Evolutionary conservation across 2,797 vertebrate species (phyloP).

Genomic region (Lithobates pipiens): DNA sequence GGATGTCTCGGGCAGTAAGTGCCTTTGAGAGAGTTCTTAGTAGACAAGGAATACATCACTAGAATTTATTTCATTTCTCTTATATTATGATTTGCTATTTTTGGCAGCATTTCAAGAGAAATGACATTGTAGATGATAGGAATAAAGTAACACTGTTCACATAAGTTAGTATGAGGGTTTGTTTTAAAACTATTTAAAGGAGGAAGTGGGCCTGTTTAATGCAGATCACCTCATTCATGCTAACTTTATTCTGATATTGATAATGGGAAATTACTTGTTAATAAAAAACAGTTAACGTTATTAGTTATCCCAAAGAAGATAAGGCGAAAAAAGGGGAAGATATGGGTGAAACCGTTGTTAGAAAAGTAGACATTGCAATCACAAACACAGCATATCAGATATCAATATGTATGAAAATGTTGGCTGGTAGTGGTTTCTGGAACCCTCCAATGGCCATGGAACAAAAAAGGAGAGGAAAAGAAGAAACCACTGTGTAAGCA

Average conservation of each 20-base stretch:
- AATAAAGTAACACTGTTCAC: background rate
- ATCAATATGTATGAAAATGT: too few relatives aligned
- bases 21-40: slow-evolving; percentile 6
- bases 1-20: slow-evolving; percentile 17
- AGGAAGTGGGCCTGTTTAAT: background rate
- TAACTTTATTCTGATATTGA: background rate
- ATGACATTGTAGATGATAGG: background rate
- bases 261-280: too few relatives aligned
- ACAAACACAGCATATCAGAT: too few relatives aligned
- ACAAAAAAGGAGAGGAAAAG: too few relatives aligned
- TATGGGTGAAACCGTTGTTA: too few relatives aligned
- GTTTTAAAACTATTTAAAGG: background rate
- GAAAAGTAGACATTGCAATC: too few relatives aligned
- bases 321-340: too few relatives aligned
- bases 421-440: too few relatives aligned
- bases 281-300: too few relatives aligned
- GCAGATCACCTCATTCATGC: background rate
- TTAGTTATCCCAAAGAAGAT: too few relatives aligned
- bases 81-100: background rate
- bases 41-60: slow-evolving; percentile 7
- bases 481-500: too few relatives aligned
- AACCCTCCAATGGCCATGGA: too few relatives aligned
- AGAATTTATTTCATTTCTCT: background rate
- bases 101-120: background rate
- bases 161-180: background rate